These are phyloP conservation scores for Pycnonotus jocosus DNA, from an alignment of 2,113 vertebrate species.

Conservation along the genomic window DNA sequence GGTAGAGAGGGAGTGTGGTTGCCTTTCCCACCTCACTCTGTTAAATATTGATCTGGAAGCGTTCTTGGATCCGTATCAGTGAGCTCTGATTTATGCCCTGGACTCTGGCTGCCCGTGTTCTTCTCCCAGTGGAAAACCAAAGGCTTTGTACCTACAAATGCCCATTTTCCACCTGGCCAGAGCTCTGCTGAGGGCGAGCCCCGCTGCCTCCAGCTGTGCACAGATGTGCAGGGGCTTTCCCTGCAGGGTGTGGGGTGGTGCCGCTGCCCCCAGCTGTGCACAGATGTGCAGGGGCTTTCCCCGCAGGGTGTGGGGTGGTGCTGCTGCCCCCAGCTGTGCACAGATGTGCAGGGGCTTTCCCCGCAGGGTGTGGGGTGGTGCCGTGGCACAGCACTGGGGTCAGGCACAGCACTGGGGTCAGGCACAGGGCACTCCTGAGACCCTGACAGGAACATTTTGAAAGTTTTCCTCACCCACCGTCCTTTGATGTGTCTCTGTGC, in stretches of 20 bases:
- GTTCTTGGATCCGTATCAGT: not conserved
- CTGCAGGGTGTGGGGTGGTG: not conserved
- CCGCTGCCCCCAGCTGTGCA: not conserved
- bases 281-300: not conserved
- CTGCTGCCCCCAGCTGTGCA: not conserved
- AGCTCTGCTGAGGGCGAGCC: not conserved
- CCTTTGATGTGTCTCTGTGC: not conserved
- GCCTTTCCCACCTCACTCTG: not conserved
- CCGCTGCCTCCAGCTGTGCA: not conserved
- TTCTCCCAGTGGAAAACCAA: constrained; percentile 2
- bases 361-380: too few relatives aligned
- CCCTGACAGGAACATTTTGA: not conserved
- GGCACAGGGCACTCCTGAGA: not conserved
- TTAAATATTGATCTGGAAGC: constrained; percentile 35
- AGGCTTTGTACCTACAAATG: constrained; percentile 23
- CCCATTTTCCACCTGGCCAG: constrained; percentile 20
- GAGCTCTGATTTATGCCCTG: not conserved
- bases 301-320: too few relatives aligned
- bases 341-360: not conserved
- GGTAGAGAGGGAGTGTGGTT: not conserved
- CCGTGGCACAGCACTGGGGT: not conserved
- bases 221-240: not conserved
- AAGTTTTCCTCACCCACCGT: not conserved
- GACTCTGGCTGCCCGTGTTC: not conserved
- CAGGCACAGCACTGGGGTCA: not conserved